phyloP scores from a whole-genome alignment of 2,797 vertebrate genomes.

The Chelon labrosus region DNA sequence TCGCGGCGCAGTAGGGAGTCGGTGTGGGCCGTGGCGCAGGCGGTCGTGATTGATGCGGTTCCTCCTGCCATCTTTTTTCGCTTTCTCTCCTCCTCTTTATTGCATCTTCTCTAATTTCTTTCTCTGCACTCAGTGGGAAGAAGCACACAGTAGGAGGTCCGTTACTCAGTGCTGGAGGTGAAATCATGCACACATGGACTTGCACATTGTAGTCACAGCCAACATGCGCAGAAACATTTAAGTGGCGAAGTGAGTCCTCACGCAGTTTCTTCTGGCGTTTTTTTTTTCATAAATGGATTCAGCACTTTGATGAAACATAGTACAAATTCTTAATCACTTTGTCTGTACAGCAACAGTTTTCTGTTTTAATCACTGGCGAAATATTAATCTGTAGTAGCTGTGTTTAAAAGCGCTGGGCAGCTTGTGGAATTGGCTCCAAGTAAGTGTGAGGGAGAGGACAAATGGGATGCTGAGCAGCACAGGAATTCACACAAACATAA shows the following conservation, averaged over 20 bases:
- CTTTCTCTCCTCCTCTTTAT: slow-evolving; percentile 38
- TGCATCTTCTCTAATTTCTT: slow-evolving; percentile 48
- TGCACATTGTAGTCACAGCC: slow-evolving; percentile 37
- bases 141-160: slow-evolving; percentile 57
- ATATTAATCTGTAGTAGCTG: slow-evolving; percentile 23
- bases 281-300: slow-evolving; percentile 3
- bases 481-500: slow-evolving; percentile 24
- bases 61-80: slow-evolving; percentile 56
- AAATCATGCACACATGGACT: slow-evolving; percentile 45
- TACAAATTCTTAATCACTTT: slow-evolving; percentile 38
- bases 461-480: slow-evolving; percentile 28
- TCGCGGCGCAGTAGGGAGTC: slow-evolving; percentile 50
- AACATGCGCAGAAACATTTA: slow-evolving; percentile 42
- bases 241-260: slow-evolving; percentile 26
- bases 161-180: slow-evolving; percentile 58
- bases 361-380: slow-evolving; percentile 30
- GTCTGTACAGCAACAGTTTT: slow-evolving; percentile 23
- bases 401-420: slow-evolving; percentile 41
- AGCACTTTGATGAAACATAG: slow-evolving; percentile 33
- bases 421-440: slow-evolving; percentile 25
- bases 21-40: slow-evolving; percentile 62
- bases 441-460: slow-evolving; percentile 4
- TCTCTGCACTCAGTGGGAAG: slow-evolving; percentile 58
- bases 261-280: not conserved
- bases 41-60: slow-evolving; percentile 64